Evolutionary conservation across 2,113 vertebrate species (phyloP).

Genomic region (Oxygymnocypris stewartii): DNA sequence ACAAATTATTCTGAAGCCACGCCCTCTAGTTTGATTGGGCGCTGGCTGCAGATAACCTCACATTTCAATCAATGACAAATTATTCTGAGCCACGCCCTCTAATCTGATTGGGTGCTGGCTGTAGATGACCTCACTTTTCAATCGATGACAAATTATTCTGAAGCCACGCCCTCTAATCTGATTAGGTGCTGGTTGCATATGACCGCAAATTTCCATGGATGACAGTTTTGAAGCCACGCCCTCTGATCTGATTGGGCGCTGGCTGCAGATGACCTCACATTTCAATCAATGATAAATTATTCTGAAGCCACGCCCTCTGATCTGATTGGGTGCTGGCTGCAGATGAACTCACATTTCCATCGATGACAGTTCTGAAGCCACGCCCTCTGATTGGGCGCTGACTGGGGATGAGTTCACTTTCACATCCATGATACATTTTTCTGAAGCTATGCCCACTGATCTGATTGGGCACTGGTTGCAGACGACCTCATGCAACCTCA

Average conservation of each 20-base stretch:
- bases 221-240: background rate
- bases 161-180: no score
- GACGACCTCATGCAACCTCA: background rate
- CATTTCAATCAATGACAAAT: slow-evolving; percentile 97
- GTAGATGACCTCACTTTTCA: background rate
- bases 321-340: no score
- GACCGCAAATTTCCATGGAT: no score
- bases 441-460: slow-evolving; percentile 71
- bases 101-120: background rate
- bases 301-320: no score
- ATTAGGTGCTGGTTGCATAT: no score
- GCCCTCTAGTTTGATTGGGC: background rate
- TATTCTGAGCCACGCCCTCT: slow-evolving; percentile 81
- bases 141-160: background rate
- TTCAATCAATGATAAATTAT: no score
- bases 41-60: slow-evolving; percentile 73
- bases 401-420: slow-evolving; percentile 81
- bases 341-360: no score
- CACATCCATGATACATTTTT: slow-evolving; percentile 98
- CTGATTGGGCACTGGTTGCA: background rate
- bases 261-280: no score
- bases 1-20: background rate
- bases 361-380: no score
- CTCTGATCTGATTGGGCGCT: background rate
- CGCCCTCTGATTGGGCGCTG: no score